phyloP scores from a whole-genome alignment of 1,140 invertebrate genomes.

The Phymorhynchus buccinoides region DNA sequence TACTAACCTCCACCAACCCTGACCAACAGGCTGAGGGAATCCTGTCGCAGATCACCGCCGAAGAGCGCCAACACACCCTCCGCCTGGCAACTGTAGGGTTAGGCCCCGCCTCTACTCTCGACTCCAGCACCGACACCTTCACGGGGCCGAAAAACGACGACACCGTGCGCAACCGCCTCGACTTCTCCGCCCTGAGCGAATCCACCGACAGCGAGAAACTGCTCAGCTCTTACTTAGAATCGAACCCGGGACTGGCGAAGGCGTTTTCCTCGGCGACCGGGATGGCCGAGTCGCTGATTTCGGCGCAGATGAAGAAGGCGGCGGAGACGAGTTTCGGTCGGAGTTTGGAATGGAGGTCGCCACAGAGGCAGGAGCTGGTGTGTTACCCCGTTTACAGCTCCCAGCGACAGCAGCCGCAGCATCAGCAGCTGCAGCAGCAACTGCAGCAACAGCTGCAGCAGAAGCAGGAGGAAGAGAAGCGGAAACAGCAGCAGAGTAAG shows the following conservation, averaged over 20 bases:
- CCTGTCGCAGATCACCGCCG: constrained; percentile 55
- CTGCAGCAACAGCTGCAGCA: constrained; percentile 35
- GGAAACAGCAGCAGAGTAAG: not conserved
- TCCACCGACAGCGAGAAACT: constrained; percentile 45
- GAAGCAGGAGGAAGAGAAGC: not conserved
- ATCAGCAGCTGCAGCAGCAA: constrained; percentile 28
- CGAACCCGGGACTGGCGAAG: not conserved
- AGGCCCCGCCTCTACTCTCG: not conserved
- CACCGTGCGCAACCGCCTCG: constrained; percentile 58
- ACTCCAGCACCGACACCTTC: constrained; percentile 46
- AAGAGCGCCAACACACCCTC: constrained; percentile 55
- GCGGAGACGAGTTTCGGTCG: constrained; percentile 63
- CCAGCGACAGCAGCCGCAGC: constrained; percentile 35
- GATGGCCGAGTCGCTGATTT: constrained; percentile 60
- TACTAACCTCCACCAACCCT: constrained; percentile 57
- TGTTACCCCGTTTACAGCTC: constrained; percentile 59
- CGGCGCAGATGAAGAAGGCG: constrained; percentile 62
- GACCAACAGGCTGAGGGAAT: constrained; percentile 61
- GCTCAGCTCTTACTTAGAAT: not conserved
- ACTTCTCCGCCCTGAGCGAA: constrained; percentile 60
- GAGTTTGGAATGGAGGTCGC: constrained; percentile 59
- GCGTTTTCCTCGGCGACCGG: constrained; percentile 57
- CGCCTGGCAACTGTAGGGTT: constrained; percentile 48
- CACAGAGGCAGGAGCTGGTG: constrained; percentile 53
- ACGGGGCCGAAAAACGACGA: constrained; percentile 48